Evolutionary conservation across 2,888 invertebrate genomes (phyloP).

Genomic region (Chydorus sphaericus): DNA sequence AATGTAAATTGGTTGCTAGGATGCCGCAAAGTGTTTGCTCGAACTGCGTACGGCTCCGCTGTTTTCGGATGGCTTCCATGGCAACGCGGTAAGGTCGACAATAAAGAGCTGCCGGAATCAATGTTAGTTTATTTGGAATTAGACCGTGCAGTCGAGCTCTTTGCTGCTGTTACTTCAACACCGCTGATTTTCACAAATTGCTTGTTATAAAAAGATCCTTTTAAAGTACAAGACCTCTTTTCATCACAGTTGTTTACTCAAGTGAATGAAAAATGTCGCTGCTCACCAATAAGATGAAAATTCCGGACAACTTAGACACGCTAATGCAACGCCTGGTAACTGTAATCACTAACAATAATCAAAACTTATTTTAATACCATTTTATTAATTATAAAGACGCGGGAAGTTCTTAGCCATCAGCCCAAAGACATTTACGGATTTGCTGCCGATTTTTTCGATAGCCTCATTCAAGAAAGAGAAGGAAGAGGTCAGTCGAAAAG

Average conservation of each 20-base stretch:
- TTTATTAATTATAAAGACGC: too few species aligned
- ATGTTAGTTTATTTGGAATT: neutral
- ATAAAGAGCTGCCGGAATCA: neutral
- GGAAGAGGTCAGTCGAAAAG: neutral
- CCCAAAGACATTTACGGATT: constrained; percentile 12
- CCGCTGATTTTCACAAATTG: too few species aligned
- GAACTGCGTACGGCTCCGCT: neutral
- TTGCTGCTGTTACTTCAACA: too few species aligned
- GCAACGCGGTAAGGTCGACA: neutral
- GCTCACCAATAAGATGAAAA: constrained; percentile 1
- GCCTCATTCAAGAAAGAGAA: constrained; percentile 1
- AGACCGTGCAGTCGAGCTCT: neutral
- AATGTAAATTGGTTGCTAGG: neutral
- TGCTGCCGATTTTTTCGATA: constrained; percentile 11
- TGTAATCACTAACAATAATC: too few species aligned
- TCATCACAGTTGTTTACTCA: neutral
- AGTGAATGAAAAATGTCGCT: neutral
- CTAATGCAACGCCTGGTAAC: constrained; percentile 8
- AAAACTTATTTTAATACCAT: too few species aligned
- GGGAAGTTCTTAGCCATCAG: constrained; percentile 10
- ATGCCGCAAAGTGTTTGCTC: neutral
- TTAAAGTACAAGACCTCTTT: neutral
- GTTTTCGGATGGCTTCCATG: neutral
- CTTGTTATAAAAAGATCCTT: neutral
- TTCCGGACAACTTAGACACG: constrained; percentile 8